A percentile compares a stretch with the other conserved stretches of the same genome.
Evolutionary conservation across 2,797 vertebrate genomes (phyloP).

Genomic region (Centropyge bicolor): DNA sequence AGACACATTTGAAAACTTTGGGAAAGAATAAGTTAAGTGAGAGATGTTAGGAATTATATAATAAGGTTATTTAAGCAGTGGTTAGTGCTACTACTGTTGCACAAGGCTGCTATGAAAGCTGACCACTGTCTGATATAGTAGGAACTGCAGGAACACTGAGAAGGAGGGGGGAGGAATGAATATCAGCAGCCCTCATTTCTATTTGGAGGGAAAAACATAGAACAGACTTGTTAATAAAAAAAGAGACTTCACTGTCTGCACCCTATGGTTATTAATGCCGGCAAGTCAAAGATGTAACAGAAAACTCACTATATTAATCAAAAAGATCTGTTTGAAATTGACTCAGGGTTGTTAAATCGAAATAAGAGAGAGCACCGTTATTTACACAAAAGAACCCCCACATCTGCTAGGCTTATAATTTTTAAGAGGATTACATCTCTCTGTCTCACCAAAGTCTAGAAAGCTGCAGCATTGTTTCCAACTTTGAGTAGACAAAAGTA

Average conservation of each 20-base stretch:
- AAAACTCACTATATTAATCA: conserved; percentile 35
- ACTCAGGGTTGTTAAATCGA: conserved; percentile 24
- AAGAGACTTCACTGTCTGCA: conserved; percentile 22
- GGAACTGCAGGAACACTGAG: conserved; percentile 8
- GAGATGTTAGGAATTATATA: neutral
- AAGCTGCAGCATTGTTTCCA: conserved; percentile 26
- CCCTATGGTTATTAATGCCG: conserved; percentile 56
- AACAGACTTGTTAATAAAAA: conserved; percentile 26
- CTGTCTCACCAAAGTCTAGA: conserved; percentile 12
- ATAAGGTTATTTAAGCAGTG: conserved; percentile 2
- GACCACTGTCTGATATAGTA: conserved; percentile 12
- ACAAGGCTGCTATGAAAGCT: conserved; percentile 4
- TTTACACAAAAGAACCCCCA: conserved; percentile 16
- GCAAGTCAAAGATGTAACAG: conserved; percentile 45
- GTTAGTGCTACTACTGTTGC: neutral
- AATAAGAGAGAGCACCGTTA: neutral
- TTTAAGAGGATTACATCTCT: conserved; percentile 34
- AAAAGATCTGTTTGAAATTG: conserved; percentile 41
- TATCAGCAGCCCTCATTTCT: conserved; percentile 44
- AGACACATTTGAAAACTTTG: conserved; percentile 8
- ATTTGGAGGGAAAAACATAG: conserved; percentile 11
- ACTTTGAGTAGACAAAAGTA: neutral
- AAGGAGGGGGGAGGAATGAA: conserved; percentile 19
- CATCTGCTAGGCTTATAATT: conserved; percentile 18
- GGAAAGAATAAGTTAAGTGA: neutral